phyloP scores from a whole-genome alignment of 2,113 vertebrate genomes.

The Neofelis nebulosa region DNA sequence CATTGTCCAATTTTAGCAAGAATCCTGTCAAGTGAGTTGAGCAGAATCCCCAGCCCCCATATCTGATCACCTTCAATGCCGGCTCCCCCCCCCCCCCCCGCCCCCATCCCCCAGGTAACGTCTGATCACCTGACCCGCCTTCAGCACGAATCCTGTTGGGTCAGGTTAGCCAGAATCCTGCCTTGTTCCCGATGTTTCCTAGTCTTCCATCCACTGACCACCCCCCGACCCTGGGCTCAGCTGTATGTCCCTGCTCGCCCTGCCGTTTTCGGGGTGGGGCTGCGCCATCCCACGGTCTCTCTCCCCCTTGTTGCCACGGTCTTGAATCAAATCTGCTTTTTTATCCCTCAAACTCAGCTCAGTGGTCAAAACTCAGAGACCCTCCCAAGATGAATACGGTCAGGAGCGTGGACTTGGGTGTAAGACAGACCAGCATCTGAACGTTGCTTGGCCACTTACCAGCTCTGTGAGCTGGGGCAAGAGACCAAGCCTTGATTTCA shows the following conservation, averaged over 20 bases:
- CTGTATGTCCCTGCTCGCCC: not conserved
- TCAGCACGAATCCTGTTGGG: not conserved
- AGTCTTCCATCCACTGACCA: not conserved
- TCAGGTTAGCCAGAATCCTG: not conserved
- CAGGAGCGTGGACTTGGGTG: not conserved
- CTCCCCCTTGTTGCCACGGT: not conserved
- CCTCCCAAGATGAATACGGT: fast-evolving
- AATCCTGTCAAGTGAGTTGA: too few species aligned
- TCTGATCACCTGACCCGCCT: not conserved
- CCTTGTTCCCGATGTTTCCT: not conserved
- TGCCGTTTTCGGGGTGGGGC: not conserved
- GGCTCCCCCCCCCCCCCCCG: not conserved
- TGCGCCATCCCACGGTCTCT: not conserved
- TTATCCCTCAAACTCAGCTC: not conserved
- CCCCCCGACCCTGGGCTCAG: too few species aligned
- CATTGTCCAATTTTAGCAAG: not conserved
- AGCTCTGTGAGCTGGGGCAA: not conserved
- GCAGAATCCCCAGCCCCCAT: not conserved
- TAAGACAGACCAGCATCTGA: not conserved
- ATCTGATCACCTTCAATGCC: not conserved
- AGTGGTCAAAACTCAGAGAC: not conserved
- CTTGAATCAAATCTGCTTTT: not conserved
- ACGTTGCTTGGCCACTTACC: not conserved
- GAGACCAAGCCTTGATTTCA: not conserved
- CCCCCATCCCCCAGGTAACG: not conserved